Evolutionary conservation across 2,888 invertebrate genomes (phyloP), one percentile per base, ranked within the genome.

Genomic region (Drosophila leonis): DNA sequence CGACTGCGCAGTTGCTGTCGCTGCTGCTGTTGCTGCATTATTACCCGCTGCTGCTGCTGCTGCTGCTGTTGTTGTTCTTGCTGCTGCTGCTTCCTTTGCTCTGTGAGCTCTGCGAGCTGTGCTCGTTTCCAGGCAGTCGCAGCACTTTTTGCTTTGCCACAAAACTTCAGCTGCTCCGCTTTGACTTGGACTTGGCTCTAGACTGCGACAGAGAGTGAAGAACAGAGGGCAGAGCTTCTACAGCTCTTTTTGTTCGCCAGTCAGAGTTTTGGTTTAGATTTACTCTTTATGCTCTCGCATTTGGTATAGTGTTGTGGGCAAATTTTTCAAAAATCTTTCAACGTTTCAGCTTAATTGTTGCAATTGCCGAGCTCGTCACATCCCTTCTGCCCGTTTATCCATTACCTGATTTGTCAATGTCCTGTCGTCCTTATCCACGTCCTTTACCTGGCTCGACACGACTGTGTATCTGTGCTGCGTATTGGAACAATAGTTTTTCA

Each of bases 351-450:
- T 69, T 54, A 55, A 64, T 59, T 62, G 63, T 62, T 49, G 54
- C 63, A 44, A 55, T 56, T 12, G 9, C 54, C 29, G 39, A n/a
- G 8, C 42, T 61, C 51, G 39, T 52, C 41, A 12, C 39, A 54
- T 60, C 46, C 52, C 35, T 61, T 56, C 55, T 52, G 33, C 59
- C 31, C 31, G 27, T 24, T 37, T 41, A 57, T 62, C 37, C 70
- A 39, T 83, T 89, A 89, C 83, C 83, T 89, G 83, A 87, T 87
- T 87, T 89, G 82, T 89, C 80, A 89, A 79, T 87, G 88, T 78
- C 61, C 35, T 60, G 51, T 69, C 46, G 49, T 49, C 62, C 42
- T 61, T 86, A 83, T 87, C 82, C 88, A 74, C 59, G 39, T 52
- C 62, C 13, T 15, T 18, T 31, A 55, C 33, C 39, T 37, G 44